Evolutionary conservation across 2,113 vertebrate species (phyloP), one percentile per base, ranked within the genome.

Genomic region (Campylomormyrus tamandua): DNA sequence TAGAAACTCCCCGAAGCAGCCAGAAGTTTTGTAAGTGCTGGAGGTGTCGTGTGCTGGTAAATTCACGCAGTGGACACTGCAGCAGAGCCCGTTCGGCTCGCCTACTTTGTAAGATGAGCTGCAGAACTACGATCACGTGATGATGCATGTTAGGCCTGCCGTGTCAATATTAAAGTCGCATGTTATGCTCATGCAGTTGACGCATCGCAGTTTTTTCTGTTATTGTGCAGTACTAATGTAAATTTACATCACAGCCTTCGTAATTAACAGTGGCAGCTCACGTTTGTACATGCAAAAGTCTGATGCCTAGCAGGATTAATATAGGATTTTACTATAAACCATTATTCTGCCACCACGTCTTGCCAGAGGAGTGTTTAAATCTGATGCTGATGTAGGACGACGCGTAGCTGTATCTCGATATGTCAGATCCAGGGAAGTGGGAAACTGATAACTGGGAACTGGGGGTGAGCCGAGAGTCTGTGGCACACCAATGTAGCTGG

Each of bases 1-100:
- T 90, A 53, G 88, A 91, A 84, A 31, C 52, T 53, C 90, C 39
- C 45, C 11, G 2, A n/a, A 35, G 52, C 87, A 21, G 52, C 87
- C 6, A 24, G 27, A 45, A 58, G 35, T 5, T 62, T 6, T 52
- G n/a, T 11, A 66, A 27, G 45, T 31, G 5, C 46, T 13, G 9
- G 49, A 7, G 49, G 84, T 52, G 80, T 48, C 1, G 46, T 85
- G 6, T 31, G 58, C n/a, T 11, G 58, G n/a, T 27, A 27, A 66
- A 66, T 66, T 4, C n/a, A 66, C 10, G 3, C 10, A 7, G 3
- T 66, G n/a, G 62, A 13, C n/a, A 31, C n/a, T 11, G 62, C n/a
- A 66, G 3, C 3, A 4, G 2, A 66, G 62, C 62, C n/a, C 1
- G 62, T 66, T 4, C n/a, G 1, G 3, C 62, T 70, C 3, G 10